Conservation (phyloP, 2,113 vertebrate species). For the Onychorhynchus coronatus region DNA sequence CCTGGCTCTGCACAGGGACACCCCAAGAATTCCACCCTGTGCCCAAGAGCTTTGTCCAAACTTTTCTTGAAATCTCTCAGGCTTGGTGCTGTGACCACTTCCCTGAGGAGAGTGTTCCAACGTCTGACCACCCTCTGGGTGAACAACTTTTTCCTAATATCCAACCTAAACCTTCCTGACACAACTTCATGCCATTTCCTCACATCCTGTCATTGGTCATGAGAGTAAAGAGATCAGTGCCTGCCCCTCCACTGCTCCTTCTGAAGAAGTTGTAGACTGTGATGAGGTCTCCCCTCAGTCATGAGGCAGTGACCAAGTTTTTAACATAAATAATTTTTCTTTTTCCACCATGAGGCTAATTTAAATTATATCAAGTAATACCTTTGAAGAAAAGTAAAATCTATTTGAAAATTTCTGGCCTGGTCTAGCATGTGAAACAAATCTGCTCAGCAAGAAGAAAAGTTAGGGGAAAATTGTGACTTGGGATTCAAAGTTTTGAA, state of each 20-base stretch:
- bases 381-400: neutral
- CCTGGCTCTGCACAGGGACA: too few species aligned
- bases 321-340: neutral
- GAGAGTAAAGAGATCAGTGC: neutral
- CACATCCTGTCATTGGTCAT: neutral
- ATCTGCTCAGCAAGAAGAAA: neutral
- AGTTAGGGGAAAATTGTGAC: neutral
- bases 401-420: neutral
- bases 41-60: neutral
- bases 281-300: neutral
- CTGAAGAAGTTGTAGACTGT: neutral
- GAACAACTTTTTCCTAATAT: neutral
- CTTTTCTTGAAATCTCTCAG: neutral
- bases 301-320: neutral
- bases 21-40: neutral
- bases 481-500: neutral
- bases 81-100: neutral
- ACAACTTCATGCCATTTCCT: neutral
- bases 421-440: neutral
- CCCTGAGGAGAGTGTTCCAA: neutral
- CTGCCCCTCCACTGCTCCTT: neutral
- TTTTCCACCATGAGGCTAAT: neutral
- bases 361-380: neutral
- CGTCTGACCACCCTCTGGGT: accelerated
- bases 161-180: neutral